Evolutionary conservation across 2,113 vertebrate genomes (phyloP), one percentile per base, ranked within the genome.

Genomic region (Heterotis niloticus): DNA sequence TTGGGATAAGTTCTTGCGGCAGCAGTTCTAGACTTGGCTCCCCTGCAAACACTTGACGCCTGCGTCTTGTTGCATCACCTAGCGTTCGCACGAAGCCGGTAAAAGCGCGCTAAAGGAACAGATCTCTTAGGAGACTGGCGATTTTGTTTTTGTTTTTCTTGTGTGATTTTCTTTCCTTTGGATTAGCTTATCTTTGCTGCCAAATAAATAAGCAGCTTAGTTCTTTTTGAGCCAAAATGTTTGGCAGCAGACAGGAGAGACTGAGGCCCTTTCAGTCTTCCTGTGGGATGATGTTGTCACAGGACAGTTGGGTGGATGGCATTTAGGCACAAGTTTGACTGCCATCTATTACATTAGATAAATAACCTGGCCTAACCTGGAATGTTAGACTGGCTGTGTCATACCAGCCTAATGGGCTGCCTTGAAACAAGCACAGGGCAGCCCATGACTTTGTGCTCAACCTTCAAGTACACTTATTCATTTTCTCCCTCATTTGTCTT

Each of bases 171-270:
- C 51, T 73, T 73, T 26, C 23, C 1, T 57, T 82, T 62, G 75
- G 82, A 85, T 85, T 86, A 82, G 44, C 52, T 88, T 80, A 79
- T 86, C 82, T 79, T 24, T 67, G 80, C 75, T 78, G 65, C 84
- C 79, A 81, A 86, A 82, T 70, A 84, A 86, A 83, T 84, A 85
- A 80, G 80, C 77, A 60, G 56, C 82, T 86, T 85, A 87, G 79
- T 79, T 68, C 77, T 24, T 57, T 75, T 17, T 51, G 75, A 67
- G 51, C 34, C 75, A 2, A 81, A 75, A 74, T 29, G 65, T 76
- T 83, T 29, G 78, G 20, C 73, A 74, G 77, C 4, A 7, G 59
- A 66, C 82, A 67, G 80, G 28, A n/a, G 77, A 78, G 77, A 60
- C 80, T 79, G 74, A 77, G 62, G 17, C 74, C 28, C 54, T 52